A percentile compares a stretch with the other conserved stretches of the same genome.
These are phyloP conservation scores for Megaceryle alcyon DNA, from an alignment of 2,797 vertebrate genomes.

Conservation along the genomic window DNA sequence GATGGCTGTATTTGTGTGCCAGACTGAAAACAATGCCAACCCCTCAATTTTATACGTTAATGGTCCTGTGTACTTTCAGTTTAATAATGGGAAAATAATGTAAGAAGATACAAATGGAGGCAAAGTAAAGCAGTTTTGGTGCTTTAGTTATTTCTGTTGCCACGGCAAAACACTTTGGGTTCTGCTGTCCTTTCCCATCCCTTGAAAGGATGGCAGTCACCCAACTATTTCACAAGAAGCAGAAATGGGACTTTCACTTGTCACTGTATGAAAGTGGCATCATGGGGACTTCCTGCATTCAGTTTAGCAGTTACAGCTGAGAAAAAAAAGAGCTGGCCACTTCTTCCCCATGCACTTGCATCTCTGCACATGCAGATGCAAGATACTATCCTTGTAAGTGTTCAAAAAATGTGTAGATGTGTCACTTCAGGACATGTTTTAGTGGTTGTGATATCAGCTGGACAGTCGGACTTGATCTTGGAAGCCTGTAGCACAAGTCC, in stretches of 20 bases:
- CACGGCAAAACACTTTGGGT: accelerated
- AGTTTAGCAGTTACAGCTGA: not conserved
- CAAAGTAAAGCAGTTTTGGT: not conserved
- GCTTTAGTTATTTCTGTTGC: not conserved
- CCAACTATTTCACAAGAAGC: not conserved
- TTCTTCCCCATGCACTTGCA: not conserved
- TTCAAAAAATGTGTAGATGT: too few relatives aligned
- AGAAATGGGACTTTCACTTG: not conserved
- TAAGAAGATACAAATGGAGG: not conserved
- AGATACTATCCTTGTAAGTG: too few relatives aligned
- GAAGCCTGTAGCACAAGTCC: too few relatives aligned
- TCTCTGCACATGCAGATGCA: not conserved
- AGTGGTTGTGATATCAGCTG: too few relatives aligned
- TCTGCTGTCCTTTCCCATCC: not conserved
- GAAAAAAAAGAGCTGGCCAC: accelerated
- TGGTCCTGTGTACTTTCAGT: not conserved
- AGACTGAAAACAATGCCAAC: not conserved
- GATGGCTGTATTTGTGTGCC: not conserved
- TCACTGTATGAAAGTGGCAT: not conserved
- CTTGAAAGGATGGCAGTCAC: not conserved
- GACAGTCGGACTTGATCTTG: too few relatives aligned
- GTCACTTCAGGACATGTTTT: too few relatives aligned
- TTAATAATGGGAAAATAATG: not conserved
- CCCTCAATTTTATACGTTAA: not conserved
- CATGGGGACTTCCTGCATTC: not conserved